Evolutionary conservation across 1,140 invertebrate genomes (phyloP).

Genomic region (Atopsyche davidsoni): DNA sequence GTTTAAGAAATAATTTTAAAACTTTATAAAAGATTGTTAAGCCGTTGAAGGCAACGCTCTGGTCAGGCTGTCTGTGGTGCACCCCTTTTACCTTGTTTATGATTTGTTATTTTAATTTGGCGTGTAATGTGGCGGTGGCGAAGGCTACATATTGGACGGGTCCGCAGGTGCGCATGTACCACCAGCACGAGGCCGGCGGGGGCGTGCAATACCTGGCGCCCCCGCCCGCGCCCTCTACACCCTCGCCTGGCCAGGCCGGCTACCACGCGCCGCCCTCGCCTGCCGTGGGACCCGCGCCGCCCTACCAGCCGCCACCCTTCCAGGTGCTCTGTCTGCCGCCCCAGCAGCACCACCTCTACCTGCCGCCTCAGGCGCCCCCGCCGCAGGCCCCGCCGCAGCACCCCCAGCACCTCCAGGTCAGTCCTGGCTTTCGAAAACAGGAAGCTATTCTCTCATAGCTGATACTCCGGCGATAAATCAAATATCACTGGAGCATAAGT

Average conservation of each 20-base stretch:
- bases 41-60: too few relatives aligned
- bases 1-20: too few relatives aligned
- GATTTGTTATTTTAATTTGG: too few relatives aligned
- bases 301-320: conserved; percentile 34
- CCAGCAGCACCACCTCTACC: conserved; percentile 32
- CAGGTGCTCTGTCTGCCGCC: conserved; percentile 39
- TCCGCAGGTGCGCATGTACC: conserved; percentile 42
- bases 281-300: conserved; percentile 34
- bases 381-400: conserved; percentile 23
- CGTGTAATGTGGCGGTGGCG: background rate
- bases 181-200: conserved; percentile 30
- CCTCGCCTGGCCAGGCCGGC: conserved; percentile 37
- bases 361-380: conserved; percentile 23
- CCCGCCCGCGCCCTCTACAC: conserved; percentile 39
- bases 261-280: conserved; percentile 25
- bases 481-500: too few relatives aligned
- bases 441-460: background rate
- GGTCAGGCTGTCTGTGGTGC: too few relatives aligned
- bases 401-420: background rate
- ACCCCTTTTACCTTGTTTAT: too few relatives aligned
- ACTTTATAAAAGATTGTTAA: too few relatives aligned
- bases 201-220: conserved; percentile 33
- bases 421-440: background rate
- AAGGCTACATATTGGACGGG: conserved; percentile 16
- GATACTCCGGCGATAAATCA: too few relatives aligned